Evolutionary conservation across 2,113 vertebrate genomes (phyloP).

Genomic region (Macaca mulatta): DNA sequence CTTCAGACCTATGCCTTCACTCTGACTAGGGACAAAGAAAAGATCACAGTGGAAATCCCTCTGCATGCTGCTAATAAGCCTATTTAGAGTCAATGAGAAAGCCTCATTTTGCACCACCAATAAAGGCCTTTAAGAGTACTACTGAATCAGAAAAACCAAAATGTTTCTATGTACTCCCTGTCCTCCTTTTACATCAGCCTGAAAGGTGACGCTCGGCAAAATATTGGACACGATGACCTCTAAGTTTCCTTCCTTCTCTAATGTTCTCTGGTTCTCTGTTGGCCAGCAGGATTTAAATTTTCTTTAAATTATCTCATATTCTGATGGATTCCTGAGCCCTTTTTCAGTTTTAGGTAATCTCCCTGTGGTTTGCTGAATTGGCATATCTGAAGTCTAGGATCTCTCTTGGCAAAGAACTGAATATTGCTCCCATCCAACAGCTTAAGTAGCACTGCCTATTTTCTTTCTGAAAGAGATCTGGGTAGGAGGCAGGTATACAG

Average conservation of each 20-base stretch:
- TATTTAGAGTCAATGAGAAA: slow-evolving; percentile 75
- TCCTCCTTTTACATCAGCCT: slow-evolving; percentile 57
- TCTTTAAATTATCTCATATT: slow-evolving; percentile 35
- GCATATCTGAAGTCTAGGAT: not conserved
- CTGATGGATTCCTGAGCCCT: slow-evolving; percentile 29
- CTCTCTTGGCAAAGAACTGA: slow-evolving; percentile 39
- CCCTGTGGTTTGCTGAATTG: slow-evolving; percentile 8
- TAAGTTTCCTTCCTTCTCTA: slow-evolving; percentile 20
- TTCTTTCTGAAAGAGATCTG: slow-evolving; percentile 35
- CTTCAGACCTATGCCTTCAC: slow-evolving; percentile 59
- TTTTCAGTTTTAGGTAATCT: slow-evolving; percentile 32
- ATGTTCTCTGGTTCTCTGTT: slow-evolving; percentile 12
- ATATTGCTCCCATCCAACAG: not conserved
- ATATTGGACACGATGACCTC: slow-evolving; percentile 45
- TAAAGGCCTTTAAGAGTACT: slow-evolving; percentile 59
- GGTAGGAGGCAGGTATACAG: not conserved
- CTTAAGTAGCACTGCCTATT: not conserved
- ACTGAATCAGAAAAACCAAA: slow-evolving; percentile 68
- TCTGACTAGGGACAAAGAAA: slow-evolving; percentile 65
- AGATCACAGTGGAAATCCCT: slow-evolving; percentile 69
- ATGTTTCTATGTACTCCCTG: slow-evolving; percentile 31
- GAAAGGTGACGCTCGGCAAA: slow-evolving; percentile 32
- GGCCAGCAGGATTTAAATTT: slow-evolving; percentile 35
- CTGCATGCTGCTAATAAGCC: slow-evolving; percentile 64
- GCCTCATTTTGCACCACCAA: slow-evolving; percentile 58